Percentiles rank a stretch among this genome's conserved stretches.
Conservation (phyloP, 2,888 invertebrate genomes). For the Sarcophaga variegata region DNA sequence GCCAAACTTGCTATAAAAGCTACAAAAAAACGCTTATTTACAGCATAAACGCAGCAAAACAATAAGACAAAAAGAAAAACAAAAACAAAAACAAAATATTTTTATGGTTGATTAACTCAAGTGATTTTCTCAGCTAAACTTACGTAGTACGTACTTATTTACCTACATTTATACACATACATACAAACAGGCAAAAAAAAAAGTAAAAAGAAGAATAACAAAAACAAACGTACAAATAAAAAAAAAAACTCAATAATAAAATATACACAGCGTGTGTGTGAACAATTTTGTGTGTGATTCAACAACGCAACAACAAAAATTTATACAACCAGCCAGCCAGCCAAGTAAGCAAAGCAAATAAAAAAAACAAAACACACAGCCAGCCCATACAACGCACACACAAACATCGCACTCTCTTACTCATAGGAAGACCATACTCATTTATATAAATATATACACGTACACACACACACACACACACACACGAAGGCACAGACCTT, state of each 20-base stretch:
- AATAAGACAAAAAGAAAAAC: neutral
- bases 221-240: neutral
- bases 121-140: constrained; percentile 64
- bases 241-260: constrained; percentile 9
- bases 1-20: constrained; percentile 16
- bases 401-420: constrained; percentile 19
- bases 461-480: neutral
- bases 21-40: constrained; percentile 57
- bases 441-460: neutral
- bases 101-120: constrained; percentile 60
- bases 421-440: constrained; percentile 34
- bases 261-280: constrained; percentile 26
- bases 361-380: constrained; percentile 13
- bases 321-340: constrained; percentile 56
- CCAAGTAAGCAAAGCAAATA: constrained; percentile 60
- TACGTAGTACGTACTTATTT: constrained; percentile 63
- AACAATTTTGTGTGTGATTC: constrained; percentile 64
- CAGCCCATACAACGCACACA: constrained; percentile 40
- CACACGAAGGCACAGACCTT: constrained; percentile 12
- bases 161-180: constrained; percentile 54
- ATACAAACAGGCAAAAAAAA: constrained; percentile 4
- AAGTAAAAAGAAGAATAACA: constrained; percentile 21
- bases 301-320: constrained; percentile 67
- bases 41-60: constrained; percentile 6
- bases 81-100: constrained; percentile 28